Base-by-base conservation (phyloP, 92 coral and sea anemone species). In the Epizoanthus scotinus region DNA sequence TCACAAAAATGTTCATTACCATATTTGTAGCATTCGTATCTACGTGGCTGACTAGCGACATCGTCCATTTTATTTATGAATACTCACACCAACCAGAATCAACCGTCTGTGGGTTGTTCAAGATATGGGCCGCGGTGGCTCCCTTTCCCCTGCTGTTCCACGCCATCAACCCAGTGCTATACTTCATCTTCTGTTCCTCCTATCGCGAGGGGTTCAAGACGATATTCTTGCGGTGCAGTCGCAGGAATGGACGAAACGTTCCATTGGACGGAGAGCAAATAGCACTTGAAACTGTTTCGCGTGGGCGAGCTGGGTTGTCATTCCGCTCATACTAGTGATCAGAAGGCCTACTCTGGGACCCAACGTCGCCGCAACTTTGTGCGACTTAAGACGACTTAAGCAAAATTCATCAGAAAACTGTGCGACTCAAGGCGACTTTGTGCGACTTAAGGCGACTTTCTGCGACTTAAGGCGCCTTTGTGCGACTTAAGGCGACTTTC, bases 1-100 rank as follows among this genome's bases (percentile, higher is more conserved):
- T 75, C 38, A 75, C 81, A 22, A 75, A 75, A 42, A 75, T 75
- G 81, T 75, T 60, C 69, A 57, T 75, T 12, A 75, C 68, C 4
- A 36, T 75, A 22, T 44, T 75, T 24, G 13, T 60, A 0, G 63
- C 57, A 22, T 53, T 75, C 5, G 62, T 75, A 22, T 24, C 62
- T 36, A 75, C 81, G 15, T 75, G 44, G 60, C 26, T 75, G 15
- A 40, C 81, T 19, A 59, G 62, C 17, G 81, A 75, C 26, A 67
- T 75, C 25, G 81, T 75, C 0, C 68, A 75, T 75, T 36, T 75
- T 59, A 34, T 75, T 42, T 63, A 7, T 20, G 47, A 40, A 2
- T 31, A 34, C 56, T 75, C 67, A 38, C 68, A 40, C 15, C 55
- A 36, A 12, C 59, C 52, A 4, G 81, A 75, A 22, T 12, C 8